Evolutionary conservation across 2,888 invertebrate genomes (phyloP), one percentile per base, ranked within the genome.

Genomic region (Cheiracanthium punctorium): DNA sequence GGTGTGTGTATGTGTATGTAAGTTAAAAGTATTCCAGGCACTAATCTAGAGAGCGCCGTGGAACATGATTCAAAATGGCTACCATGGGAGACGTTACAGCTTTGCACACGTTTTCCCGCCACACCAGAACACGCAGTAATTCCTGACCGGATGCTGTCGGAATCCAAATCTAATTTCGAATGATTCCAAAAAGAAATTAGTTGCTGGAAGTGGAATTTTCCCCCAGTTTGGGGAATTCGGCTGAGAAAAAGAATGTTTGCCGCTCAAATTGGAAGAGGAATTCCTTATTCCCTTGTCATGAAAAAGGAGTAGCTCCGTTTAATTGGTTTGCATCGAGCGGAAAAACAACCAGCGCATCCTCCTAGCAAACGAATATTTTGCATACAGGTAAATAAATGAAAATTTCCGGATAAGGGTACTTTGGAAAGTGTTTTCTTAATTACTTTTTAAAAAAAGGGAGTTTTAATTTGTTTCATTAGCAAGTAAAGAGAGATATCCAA

Each of bases 111-210:
- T 17, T 8, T 24, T 58, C 24, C 58, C 58, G 17, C 24, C 58
- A 48, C 17, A 17, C 10, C 14, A 17, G 2, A 5, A 8, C 24
- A 20, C 17, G 5, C 14, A 17, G 12, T 58, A 58, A 58, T 58
- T 58, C 58, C 58, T 58, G 58, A 58, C 58, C 58, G 58, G 20
- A 58, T 58, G 58, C 58, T 24, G 58, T 58, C 58, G 58, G 58
- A 85, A 79, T 85, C 73, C 73, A 85, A 85, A 85, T 85, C 84
- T 85, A 85, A 85, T 85, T 85, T 73, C 79, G 37, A 74, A 73
- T 80, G 84, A 85, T 85, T 85, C 84, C 37, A 80, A 85, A n/a
- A n/a, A 85, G 84, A 85, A 85, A 85, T 85, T 85, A 85, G 84
- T 80, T 67, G 79, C 17, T 32, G 20, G 52, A 65, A 64, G 48